phyloP scores from a whole-genome alignment of 1,140 invertebrate species.

The Papilio polyxenes region DNA sequence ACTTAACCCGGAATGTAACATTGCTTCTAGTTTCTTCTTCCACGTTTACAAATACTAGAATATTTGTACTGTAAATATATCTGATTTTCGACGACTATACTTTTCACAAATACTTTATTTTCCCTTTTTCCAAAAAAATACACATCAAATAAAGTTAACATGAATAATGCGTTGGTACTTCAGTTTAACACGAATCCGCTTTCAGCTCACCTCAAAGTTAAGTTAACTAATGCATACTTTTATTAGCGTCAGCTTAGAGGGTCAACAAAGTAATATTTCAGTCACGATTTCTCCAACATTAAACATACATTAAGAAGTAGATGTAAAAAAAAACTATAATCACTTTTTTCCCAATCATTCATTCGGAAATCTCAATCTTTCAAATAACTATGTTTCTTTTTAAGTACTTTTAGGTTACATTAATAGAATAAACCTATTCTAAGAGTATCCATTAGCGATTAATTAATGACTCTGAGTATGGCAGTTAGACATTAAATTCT shows the following conservation, averaged over 20 bases:
- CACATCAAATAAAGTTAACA: slow-evolving; percentile 12
- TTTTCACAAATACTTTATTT: neutral
- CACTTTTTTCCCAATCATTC: neutral
- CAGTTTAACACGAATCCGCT: slow-evolving; percentile 20
- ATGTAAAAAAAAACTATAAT: neutral
- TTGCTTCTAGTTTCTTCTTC: neutral
- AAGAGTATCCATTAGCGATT: no score
- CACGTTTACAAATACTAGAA: neutral
- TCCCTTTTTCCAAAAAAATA: neutral
- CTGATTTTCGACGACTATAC: neutral
- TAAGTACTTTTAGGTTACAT: no score
- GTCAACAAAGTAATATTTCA: slow-evolving; percentile 9
- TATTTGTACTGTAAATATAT: neutral
- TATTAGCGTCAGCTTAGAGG: slow-evolving; percentile 7
- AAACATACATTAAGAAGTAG: slow-evolving; percentile 1
- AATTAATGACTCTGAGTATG: no score
- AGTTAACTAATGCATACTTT: slow-evolving; percentile 22
- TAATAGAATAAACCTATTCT: no score
- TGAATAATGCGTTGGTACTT: slow-evolving; percentile 18
- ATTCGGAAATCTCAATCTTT: no score
- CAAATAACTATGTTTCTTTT: no score
- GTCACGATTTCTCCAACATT: slow-evolving; percentile 3
- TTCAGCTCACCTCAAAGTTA: slow-evolving; percentile 29
- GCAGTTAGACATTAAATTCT: no score
- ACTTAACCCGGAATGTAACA: neutral